These are phyloP conservation scores for Numida meleagris DNA, from an alignment of 2,113 vertebrate species.

Conservation along the genomic window DNA sequence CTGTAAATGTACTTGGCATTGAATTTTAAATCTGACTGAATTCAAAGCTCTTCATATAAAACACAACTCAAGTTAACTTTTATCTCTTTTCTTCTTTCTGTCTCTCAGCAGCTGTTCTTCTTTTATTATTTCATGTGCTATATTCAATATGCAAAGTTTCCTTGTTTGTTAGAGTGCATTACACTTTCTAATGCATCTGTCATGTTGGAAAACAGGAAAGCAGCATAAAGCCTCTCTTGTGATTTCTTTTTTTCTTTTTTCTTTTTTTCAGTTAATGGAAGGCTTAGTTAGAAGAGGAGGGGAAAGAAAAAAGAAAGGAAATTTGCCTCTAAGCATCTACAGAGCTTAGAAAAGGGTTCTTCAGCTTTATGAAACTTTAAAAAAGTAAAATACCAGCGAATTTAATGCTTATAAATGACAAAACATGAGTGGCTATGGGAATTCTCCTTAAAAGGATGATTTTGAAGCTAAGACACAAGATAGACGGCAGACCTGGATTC, in stretches of 20 bases:
- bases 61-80: conserved; percentile 62
- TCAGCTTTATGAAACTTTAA: conserved; percentile 26
- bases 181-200: conserved; percentile 72
- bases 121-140: conserved; percentile 71
- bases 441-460: conserved; percentile 20
- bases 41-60: conserved; percentile 64
- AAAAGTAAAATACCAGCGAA: conserved; percentile 40
- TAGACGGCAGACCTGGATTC: conserved; percentile 5
- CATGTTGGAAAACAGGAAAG: conserved; percentile 62
- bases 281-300: neutral
- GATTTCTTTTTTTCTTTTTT: neutral
- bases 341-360: conserved; percentile 15
- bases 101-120: conserved; percentile 64
- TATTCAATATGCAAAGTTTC: conserved; percentile 66
- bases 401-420: conserved; percentile 30
- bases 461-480: neutral
- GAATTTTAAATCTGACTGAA: conserved; percentile 64
- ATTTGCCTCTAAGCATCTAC: conserved; percentile 28
- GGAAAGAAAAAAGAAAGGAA: neutral
- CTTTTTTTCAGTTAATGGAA: neutral
- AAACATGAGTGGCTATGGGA: neutral
- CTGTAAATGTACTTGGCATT: conserved; percentile 43
- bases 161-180: conserved; percentile 69
- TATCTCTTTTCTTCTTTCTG: conserved; percentile 45
- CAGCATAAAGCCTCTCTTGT: conserved; percentile 56